These are phyloP conservation scores for Molanna angustata DNA, from an alignment of 2,888 invertebrate species.

Conservation along the genomic window DNA sequence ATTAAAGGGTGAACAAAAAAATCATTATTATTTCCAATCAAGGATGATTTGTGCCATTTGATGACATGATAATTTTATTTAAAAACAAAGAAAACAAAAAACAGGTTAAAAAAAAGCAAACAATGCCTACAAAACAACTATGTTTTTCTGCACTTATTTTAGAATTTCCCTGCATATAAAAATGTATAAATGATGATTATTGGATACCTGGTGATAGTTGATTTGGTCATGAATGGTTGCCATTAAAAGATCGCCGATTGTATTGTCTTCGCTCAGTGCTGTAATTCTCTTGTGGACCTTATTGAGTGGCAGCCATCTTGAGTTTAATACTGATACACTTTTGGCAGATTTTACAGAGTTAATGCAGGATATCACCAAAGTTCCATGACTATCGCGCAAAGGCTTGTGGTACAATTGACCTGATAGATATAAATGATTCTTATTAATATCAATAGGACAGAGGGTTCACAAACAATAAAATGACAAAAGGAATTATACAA, in stretches of 20 bases:
- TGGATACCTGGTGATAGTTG: conserved; percentile 56
- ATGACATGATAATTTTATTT: too few relatives aligned
- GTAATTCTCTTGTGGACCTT: conserved; percentile 79
- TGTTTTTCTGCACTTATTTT: background rate
- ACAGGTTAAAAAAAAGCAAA: background rate
- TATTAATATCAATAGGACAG: too few relatives aligned
- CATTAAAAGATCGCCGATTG: conserved; percentile 80
- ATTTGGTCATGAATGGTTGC: conserved; percentile 82
- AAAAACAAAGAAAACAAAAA: too few relatives aligned
- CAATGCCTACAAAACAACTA: background rate
- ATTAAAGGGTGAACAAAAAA: too few relatives aligned
- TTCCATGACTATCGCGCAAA: conserved; percentile 83
- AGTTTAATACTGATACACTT: conserved; percentile 83
- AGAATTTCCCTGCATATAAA: too few relatives aligned
- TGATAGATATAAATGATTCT: conserved; percentile 35
- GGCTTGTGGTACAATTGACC: conserved; percentile 92
- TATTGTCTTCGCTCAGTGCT: conserved; percentile 69
- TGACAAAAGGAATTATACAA: too few relatives aligned
- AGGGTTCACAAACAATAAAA: too few relatives aligned
- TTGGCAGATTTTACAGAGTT: conserved; percentile 76
- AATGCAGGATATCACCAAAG: conserved; percentile 85
- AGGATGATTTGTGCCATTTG: too few relatives aligned
- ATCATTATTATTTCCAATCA: too few relatives aligned
- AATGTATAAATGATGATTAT: too few relatives aligned
- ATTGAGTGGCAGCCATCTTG: conserved; percentile 87